Evolutionary conservation across 2,797 vertebrate species (phyloP), one percentile per base, ranked within the genome.

Genomic region (Anabas testudineus): DNA sequence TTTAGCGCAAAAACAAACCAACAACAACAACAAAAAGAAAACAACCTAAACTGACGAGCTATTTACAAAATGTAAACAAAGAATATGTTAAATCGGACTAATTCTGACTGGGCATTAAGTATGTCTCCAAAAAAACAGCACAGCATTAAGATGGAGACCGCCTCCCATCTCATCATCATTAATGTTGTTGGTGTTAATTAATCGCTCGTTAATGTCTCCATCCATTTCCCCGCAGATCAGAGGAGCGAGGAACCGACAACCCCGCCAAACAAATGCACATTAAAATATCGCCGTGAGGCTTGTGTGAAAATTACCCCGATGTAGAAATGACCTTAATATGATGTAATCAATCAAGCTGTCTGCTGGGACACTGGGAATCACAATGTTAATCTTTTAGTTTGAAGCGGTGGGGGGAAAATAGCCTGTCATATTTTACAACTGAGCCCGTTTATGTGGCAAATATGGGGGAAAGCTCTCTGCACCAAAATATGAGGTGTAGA

Each of bases 321-420:
- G 90, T 81, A 90, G 77, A 92, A 92, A 91, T 88, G 88, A 94
- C 92, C 92, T 78, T 87, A 92, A 93, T 93, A 92, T 92, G 93
- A 93, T 87, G 88, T 93, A 90, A 90, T 94, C 93, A 92, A 94
- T 93, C 91, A 87, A 77, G 77, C 84, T 89, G 93, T 93, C 93
- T 88, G 81, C 85, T 67, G 90, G 89, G 91, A 91, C 89, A 92
- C 85, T 72, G 87, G 69, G 86, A 89, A 91, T 91, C 90, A 88
- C 83, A 90, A 88, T 92, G 90, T 92, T 92, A 92, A 91, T 93
- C 91, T 92, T 85, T 87, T 76, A 82, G 85, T 87, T 84, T 64
- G 82, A 62, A 80, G 77, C 61, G 34, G 78, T 34, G 53, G 64
- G 63, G 59, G 66, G 61, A 15, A 67, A 73, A 81, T 59, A 48